phyloP scores from a whole-genome alignment of 1,140 invertebrate genomes.

The Drosophila trapezifrons region DNA sequence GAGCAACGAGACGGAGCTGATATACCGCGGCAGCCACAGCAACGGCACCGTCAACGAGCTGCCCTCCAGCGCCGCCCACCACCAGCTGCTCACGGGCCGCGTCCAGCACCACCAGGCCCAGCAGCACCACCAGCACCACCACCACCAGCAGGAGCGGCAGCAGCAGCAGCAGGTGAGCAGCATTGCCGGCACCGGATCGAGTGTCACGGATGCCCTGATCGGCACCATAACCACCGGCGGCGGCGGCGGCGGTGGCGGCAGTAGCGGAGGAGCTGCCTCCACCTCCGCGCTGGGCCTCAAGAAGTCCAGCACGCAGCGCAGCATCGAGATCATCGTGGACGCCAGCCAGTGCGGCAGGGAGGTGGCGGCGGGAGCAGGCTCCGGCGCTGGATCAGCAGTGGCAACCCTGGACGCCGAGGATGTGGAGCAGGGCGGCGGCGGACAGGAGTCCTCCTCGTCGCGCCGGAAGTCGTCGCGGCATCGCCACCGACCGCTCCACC shows the following conservation, averaged over 20 bases:
- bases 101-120: constrained; percentile 14
- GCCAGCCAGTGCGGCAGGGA: constrained; percentile 71
- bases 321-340: constrained; percentile 82
- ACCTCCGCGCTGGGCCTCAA: constrained; percentile 37
- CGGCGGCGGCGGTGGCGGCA: constrained; percentile 15
- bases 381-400: constrained; percentile 3
- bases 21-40: constrained; percentile 76
- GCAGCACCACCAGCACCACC: constrained; percentile 34
- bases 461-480: constrained; percentile 68
- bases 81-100: constrained; percentile 27
- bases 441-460: constrained; percentile 64
- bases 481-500: constrained; percentile 77
- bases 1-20: constrained; percentile 78
- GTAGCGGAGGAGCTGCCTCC: constrained; percentile 13
- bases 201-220: constrained; percentile 75
- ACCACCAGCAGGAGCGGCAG: constrained; percentile 14
- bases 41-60: constrained; percentile 70
- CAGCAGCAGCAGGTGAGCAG: constrained; percentile 52
- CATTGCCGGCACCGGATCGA: constrained; percentile 67
- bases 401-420: constrained; percentile 53
- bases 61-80: constrained; percentile 33
- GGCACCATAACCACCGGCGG: constrained; percentile 65
- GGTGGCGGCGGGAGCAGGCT: constrained; percentile 7
- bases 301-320: constrained; percentile 71
- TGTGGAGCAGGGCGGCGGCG: constrained; percentile 72